Evolutionary conservation across 1,140 invertebrate species (phyloP), one percentile per base, ranked within the genome.

Genomic region (Gryon sp.): DNA sequence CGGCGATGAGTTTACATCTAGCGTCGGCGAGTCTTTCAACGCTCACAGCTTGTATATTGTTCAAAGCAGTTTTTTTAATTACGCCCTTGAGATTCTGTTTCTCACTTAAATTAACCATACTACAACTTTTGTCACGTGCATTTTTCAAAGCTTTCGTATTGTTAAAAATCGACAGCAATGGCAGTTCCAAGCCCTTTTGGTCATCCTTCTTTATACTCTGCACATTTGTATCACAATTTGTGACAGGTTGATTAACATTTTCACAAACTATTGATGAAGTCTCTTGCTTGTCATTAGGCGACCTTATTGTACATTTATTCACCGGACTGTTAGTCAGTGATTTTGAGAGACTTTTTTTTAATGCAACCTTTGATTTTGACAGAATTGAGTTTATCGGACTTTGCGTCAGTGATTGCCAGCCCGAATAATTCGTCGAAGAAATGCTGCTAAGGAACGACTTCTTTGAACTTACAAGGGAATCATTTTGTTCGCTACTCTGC

Each of bases 91-190:
- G 46, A 65, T 81, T 79, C n/a, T 76, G 72, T 28, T 83, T 86
- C 12, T 84, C 79, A 14, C 70, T 43, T 7, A 87, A 52, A 53
- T 87, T 84, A 12, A 86, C 76, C 85, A 88, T 83, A 30, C 87
- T 88, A 24, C 66, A 83, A 45, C 87, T 87, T 50, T 78, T 84
- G 28, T 81, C 77, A 43, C 79, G 84, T 2, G 79, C 43, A 15
- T 72, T 62, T 6, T 48, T 28, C 0, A 78, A 62, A 7, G 16
- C 22, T 4, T 68, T 50, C 18, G 62, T 43, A 52, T 72, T 55
- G 11, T 78, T 68, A 26, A 87, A 82, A 18, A 88, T 62, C 4
- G 86, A 85, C 4, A 87, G 34, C 11, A 88, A 57, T 34, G 87
- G 86, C 34, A 88, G 69, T 57, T 88, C 53, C 22, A 34, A 62